Percentiles rank a stretch among this genome's conserved stretches.
These are phyloP conservation scores for Danio aesculapii DNA, from an alignment of 2,797 vertebrate species.

Conservation along the genomic window DNA sequence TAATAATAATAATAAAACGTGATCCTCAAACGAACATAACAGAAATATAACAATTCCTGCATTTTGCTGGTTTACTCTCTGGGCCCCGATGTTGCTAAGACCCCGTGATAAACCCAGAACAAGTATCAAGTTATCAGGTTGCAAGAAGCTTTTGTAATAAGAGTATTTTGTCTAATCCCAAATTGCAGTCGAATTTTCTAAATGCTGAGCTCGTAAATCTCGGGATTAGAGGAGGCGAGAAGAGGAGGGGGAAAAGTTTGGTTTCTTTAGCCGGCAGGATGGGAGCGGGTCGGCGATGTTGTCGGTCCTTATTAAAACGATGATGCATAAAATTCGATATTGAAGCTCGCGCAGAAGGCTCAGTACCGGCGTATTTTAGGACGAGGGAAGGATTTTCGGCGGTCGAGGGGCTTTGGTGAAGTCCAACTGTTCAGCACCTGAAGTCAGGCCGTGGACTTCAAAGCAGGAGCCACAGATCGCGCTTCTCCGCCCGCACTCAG, in stretches of 20 bases:
- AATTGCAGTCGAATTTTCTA: slow-evolving; percentile 89
- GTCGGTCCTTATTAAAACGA: slow-evolving; percentile 82
- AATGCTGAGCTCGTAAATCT: slow-evolving; percentile 90
- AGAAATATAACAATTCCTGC: slow-evolving; percentile 66
- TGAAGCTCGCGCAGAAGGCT: slow-evolving; percentile 57
- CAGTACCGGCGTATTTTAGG: slow-evolving; percentile 63
- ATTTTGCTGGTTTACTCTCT: slow-evolving; percentile 70
- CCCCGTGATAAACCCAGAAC: slow-evolving; percentile 76
- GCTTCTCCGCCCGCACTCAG: slow-evolving; percentile 34
- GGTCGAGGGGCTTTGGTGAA: slow-evolving; percentile 63
- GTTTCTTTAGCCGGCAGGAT: slow-evolving; percentile 80
- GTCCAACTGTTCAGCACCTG: slow-evolving; percentile 73
- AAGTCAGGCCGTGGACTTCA: slow-evolving; percentile 74
- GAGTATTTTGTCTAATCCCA: slow-evolving; percentile 94
- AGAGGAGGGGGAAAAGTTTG: slow-evolving; percentile 82
- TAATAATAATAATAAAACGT: slow-evolving; percentile 67
- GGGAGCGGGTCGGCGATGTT: slow-evolving; percentile 78
- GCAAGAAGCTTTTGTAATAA: slow-evolving; percentile 84
- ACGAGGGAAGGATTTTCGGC: slow-evolving; percentile 55
- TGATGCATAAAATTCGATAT: slow-evolving; percentile 75
- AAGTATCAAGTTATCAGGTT: slow-evolving; percentile 87
- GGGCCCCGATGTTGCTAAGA: slow-evolving; percentile 71
- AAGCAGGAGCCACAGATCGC: slow-evolving; percentile 59
- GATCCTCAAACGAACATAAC: slow-evolving; percentile 69
- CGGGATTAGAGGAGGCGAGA: slow-evolving; percentile 84